Evolutionary conservation across 1,140 invertebrate genomes (phyloP), one percentile per base, ranked within the genome.

Genomic region (Dendrolimus punctatus): DNA sequence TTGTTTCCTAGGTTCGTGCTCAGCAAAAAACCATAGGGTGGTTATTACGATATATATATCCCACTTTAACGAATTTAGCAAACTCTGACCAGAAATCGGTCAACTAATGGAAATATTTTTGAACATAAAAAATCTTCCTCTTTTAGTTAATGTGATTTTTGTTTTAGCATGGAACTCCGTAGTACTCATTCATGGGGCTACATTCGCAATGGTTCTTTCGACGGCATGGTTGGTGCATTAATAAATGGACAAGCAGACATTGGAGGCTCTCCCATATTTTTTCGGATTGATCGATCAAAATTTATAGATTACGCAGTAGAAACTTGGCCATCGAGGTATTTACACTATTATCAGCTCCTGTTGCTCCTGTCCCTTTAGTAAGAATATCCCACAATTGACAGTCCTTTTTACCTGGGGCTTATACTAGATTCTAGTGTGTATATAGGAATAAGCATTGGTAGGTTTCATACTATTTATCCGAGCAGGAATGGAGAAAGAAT

Each of bases 211-310:
- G 91, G 91, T 2, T 87, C 87, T 8, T 92, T 90, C 58, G 91
- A 92, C 62, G 92, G 92, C 4, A 89, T 93, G 77, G 87, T 93
- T n/a, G 91, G 91, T 1, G 85, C 88, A 0, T 79, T 93, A 54
- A 79, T 90, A 48, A 74, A 85, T 9, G 88, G 87, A 8, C 72
- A 88, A 48, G 87, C 90, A 4, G 92, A 93, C 60, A 87, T 93
- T 43, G 89, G 90, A 8, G 87, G 86, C 3, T 81, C 90, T 0
- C 89, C 91, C 6, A 76, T 92, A 48, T 90, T 91, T 68, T 89
- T 89, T 52, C 87, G 89, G 65, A 50, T 66, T 6, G 90, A 92
- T 63, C 74, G 92, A 66, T 64, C 88, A 4, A 80, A 88, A 55
- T 82, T 89, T 51, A 80, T 91, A 38, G 90, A 91, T 65, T 92